Evolutionary conservation across 1,140 invertebrate species (phyloP).

Genomic region (Theocolax elegans): DNA sequence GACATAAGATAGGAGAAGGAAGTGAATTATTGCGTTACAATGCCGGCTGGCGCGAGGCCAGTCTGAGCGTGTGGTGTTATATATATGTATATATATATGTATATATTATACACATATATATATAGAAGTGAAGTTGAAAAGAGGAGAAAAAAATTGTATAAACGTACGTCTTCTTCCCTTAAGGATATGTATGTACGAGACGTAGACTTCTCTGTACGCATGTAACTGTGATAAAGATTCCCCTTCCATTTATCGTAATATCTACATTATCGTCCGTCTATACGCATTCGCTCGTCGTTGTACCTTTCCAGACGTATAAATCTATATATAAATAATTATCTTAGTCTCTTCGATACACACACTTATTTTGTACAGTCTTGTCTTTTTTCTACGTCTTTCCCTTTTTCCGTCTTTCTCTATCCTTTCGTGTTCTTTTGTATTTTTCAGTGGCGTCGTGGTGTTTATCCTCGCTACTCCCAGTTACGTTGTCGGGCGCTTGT

Average conservation of each 20-base stretch:
- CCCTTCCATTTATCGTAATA: not conserved
- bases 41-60: constrained; percentile 1
- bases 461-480: not conserved
- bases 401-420: not conserved
- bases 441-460: not conserved
- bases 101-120: too few species aligned
- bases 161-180: not conserved
- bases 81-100: too few species aligned
- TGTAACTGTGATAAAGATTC: not conserved
- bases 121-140: not conserved
- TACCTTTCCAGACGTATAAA: too few species aligned
- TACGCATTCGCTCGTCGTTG: too few species aligned
- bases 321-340: too few species aligned
- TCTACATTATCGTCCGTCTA: too few species aligned
- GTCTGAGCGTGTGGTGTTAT: not conserved
- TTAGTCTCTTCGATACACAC: too few species aligned
- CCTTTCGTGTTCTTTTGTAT: not conserved
- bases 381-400: not conserved
- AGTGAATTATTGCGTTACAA: constrained; percentile 25
- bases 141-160: not conserved
- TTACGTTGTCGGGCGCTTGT: too few species aligned
- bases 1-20: not conserved
- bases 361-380: too few species aligned
- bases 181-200: not conserved
- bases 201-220: too few species aligned